Conservation (phyloP, 2,113 vertebrate genomes). For the Pyxicephalus adspersus region DNA sequence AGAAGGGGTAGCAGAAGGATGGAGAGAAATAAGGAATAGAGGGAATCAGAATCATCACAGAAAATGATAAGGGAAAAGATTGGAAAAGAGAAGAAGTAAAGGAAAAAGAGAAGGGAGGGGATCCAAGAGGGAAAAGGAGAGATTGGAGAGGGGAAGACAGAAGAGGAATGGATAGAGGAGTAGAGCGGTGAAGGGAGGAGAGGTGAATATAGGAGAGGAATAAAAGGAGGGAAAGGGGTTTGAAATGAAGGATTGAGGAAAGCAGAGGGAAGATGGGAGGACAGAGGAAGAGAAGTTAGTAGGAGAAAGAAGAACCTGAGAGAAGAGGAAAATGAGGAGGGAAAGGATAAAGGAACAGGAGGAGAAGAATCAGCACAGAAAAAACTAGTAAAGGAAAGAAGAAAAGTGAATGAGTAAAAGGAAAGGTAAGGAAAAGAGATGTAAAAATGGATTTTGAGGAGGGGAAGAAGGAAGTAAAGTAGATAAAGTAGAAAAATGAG, state of each 20-base stretch:
- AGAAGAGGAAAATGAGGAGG: background rate
- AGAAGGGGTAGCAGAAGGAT: too few relatives aligned
- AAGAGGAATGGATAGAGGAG: background rate
- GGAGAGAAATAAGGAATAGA: accelerated
- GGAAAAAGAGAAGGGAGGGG: too few relatives aligned
- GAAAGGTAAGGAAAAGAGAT: too few relatives aligned
- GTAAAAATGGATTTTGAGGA: too few relatives aligned
- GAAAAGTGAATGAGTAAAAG: too few relatives aligned
- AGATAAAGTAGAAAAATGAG: too few relatives aligned
- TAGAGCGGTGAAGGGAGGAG: background rate
- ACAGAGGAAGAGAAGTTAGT: background rate
- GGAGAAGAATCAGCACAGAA: too few relatives aligned
- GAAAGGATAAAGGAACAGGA: background rate
- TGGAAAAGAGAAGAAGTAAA: too few relatives aligned
- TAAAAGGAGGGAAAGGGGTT: too few relatives aligned
- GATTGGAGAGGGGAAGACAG: background rate
- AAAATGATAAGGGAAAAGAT: background rate
- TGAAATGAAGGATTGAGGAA: background rate
- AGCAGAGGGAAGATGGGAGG: background rate
- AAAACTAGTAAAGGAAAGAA: too few relatives aligned
- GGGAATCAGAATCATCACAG: background rate
- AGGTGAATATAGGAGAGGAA: too few relatives aligned
- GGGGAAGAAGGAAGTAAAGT: too few relatives aligned
- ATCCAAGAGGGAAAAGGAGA: background rate
- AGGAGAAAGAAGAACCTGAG: background rate